phyloP scores from a whole-genome alignment of 1,140 invertebrate genomes.

The Gryon sp. region DNA sequence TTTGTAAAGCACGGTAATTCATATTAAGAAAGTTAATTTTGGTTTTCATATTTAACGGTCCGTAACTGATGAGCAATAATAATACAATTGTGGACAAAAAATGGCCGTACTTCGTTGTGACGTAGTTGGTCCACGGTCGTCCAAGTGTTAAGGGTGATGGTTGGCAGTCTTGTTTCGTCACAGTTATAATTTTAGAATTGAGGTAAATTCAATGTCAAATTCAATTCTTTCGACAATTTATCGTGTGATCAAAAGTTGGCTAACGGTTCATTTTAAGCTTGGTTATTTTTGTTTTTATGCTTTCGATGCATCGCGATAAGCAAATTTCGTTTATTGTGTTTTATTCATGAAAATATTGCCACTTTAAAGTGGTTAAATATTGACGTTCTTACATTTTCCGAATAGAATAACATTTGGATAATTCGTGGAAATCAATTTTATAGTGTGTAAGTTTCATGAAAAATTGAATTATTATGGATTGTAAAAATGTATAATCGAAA shows the following conservation, averaged over 20 bases:
- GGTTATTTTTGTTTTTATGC: background rate
- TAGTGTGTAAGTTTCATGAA: too few relatives aligned
- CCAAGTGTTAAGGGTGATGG: background rate
- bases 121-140: background rate
- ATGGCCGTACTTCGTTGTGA: background rate
- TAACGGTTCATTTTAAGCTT: constrained; percentile 1
- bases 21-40: constrained; percentile 3
- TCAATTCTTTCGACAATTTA: constrained; percentile 3
- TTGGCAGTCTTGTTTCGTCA: constrained; percentile 7
- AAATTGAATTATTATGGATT: too few relatives aligned
- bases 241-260: constrained; percentile 10
- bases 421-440: too few relatives aligned
- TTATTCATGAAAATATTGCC: too few relatives aligned
- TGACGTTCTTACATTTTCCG: too few relatives aligned
- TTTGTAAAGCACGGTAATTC: background rate
- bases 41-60: background rate
- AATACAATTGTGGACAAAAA: constrained; percentile 6
- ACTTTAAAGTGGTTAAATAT: too few relatives aligned
- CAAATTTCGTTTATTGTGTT: too few relatives aligned
- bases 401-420: too few relatives aligned
- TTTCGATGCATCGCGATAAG: background rate
- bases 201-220: constrained; percentile 13
- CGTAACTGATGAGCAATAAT: constrained; percentile 6
- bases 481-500: too few relatives aligned
- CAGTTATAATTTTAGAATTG: constrained; percentile 3